Evolutionary conservation across 2,797 vertebrate genomes (phyloP).

Genomic region (Peromyscus attwateri): DNA sequence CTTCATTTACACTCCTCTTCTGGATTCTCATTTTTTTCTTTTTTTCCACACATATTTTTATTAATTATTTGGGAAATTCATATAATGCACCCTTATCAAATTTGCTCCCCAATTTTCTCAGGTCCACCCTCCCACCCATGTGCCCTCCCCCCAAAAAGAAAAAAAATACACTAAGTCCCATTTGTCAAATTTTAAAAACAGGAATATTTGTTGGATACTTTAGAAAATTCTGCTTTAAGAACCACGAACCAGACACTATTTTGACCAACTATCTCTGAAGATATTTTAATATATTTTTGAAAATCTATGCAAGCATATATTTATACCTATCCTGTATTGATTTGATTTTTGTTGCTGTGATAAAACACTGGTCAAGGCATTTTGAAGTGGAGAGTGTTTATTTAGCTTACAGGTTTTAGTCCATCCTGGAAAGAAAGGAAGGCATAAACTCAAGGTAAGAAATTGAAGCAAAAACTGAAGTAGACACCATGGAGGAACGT

Average conservation of each 20-base stretch:
- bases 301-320: neutral
- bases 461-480: neutral
- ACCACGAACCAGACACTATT: neutral
- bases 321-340: neutral
- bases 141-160: no score
- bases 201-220: neutral
- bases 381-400: neutral
- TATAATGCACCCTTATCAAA: no score
- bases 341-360: neutral
- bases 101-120: no score
- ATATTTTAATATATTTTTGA: neutral
- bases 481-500: neutral
- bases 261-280: neutral
- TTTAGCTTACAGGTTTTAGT: neutral
- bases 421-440: neutral
- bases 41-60: no score
- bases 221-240: neutral
- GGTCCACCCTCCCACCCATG: no score
- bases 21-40: neutral
- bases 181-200: neutral
- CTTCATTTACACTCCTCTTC: neutral
- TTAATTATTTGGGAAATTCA: no score
- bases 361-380: neutral
- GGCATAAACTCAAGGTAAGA: neutral
- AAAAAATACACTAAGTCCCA: no score